Percentiles rank a stretch among this genome's conserved stretches.
Evolutionary conservation across 2,888 invertebrate genomes (phyloP).

Genomic region (Electrophaes corylata): DNA sequence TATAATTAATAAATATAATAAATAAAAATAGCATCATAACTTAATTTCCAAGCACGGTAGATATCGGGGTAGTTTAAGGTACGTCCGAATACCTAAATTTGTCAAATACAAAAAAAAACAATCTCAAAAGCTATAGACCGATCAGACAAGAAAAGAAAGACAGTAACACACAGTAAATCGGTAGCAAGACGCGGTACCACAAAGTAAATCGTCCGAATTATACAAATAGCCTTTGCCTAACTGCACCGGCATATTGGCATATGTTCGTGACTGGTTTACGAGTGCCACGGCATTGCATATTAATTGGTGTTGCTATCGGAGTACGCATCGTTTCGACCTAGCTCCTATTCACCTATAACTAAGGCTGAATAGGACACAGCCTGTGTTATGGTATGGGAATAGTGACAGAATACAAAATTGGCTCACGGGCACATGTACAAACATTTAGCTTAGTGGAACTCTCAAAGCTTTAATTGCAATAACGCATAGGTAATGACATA

Average conservation of each 20-base stretch:
- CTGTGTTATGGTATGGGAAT: conserved; percentile 30
- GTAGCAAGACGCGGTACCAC: conserved; percentile 29
- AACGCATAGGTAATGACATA: too few relatives aligned
- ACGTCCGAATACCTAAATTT: too few relatives aligned
- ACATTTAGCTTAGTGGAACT: conserved; percentile 14
- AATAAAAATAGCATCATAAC: too few relatives aligned
- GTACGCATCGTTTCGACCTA: conserved; percentile 73
- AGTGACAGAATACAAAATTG: conserved; percentile 25
- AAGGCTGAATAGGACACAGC: conserved; percentile 32
- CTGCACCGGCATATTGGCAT: conserved; percentile 80
- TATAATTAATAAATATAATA: too few relatives aligned
- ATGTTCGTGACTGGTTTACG: conserved; percentile 83
- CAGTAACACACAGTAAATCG: conserved; percentile 25
- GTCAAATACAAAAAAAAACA: too few relatives aligned
- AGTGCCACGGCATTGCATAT: conserved; percentile 81
- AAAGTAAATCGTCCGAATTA: conserved; percentile 73
- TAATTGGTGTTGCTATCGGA: conserved; percentile 80
- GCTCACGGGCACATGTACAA: conserved; percentile 27
- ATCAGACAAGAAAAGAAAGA: conserved; percentile 20
- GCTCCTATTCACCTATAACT: conserved; percentile 56
- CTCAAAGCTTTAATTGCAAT: conserved; percentile 8
- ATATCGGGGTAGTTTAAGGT: too few relatives aligned
- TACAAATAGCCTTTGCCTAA: conserved; percentile 78
- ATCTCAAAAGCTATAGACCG: not conserved
- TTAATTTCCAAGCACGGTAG: too few relatives aligned